Evolutionary conservation across 2,113 vertebrate genomes (phyloP).

Genomic region (Buteo buteo): DNA sequence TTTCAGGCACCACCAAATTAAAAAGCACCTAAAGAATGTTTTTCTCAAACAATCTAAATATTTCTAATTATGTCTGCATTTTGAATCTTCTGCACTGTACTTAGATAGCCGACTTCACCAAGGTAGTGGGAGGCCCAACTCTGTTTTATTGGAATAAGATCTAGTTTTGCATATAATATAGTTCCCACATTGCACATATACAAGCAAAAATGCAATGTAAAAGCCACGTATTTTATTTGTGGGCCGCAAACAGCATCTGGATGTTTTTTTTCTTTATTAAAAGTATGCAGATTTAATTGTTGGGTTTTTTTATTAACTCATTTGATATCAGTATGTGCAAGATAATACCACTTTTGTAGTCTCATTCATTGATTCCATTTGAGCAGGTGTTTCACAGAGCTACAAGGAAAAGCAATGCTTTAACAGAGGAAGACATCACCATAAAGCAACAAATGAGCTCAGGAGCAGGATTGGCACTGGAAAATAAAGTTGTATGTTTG

Average conservation of each 20-base stretch:
- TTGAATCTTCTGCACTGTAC: not conserved
- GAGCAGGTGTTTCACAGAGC: not conserved
- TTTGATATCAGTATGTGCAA: not conserved
- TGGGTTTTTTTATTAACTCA: not conserved
- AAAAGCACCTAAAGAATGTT: not conserved
- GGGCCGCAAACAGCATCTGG: not conserved
- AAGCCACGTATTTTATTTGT: not conserved
- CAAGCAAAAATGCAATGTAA: not conserved
- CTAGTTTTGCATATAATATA: not conserved
- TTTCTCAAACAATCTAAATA: not conserved
- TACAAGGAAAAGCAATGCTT: not conserved
- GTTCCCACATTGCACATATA: not conserved
- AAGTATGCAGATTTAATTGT: not conserved
- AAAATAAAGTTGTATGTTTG: not conserved
- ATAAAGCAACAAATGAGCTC: not conserved
- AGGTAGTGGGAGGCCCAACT: not conserved
- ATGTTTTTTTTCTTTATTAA: not conserved
- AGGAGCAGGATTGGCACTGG: not conserved
- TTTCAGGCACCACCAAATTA: not conserved
- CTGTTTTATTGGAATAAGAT: not conserved
- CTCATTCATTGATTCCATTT: not conserved
- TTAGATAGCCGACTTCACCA: not conserved
- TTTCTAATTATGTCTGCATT: not conserved
- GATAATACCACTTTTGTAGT: not conserved
- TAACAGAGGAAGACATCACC: not conserved